A percentile compares a stretch with the other conserved stretches of the same genome.
phyloP scores from a whole-genome alignment of 2,797 vertebrate species.

The Atherinosoma microstoma region DNA sequence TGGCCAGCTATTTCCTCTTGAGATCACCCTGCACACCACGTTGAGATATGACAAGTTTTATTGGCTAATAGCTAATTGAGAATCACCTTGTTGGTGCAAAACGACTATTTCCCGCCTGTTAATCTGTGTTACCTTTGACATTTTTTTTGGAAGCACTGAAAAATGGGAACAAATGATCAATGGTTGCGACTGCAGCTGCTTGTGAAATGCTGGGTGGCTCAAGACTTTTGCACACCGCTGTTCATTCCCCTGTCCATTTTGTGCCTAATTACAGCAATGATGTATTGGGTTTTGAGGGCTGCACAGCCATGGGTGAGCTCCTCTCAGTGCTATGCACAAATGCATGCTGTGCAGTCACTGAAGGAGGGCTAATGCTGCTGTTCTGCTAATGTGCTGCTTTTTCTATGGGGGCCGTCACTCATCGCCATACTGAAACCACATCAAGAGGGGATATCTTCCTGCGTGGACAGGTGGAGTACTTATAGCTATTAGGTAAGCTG shows the following conservation, averaged over 20 bases:
- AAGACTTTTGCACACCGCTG: not conserved
- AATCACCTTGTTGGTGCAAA: not conserved
- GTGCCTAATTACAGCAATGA: slow-evolving; percentile 4
- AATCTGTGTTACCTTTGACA: not conserved
- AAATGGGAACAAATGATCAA: not conserved
- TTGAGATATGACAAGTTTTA: not conserved
- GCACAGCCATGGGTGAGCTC: slow-evolving; percentile 6
- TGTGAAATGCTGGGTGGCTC: not conserved
- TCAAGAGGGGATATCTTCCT: not conserved
- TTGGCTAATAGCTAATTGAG: not conserved
- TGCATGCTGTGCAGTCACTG: slow-evolving; percentile 1
- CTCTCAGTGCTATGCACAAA: slow-evolving; percentile 2
- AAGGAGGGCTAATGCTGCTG: slow-evolving; percentile 9
- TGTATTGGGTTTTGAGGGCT: slow-evolving; percentile 1
- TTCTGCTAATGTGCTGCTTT: slow-evolving; percentile 12
- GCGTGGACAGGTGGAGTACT: not conserved
- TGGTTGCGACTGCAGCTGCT: not conserved
- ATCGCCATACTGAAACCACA: slow-evolving; percentile 2
- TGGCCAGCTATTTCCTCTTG: not conserved
- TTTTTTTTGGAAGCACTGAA: not conserved
- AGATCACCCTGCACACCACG: not conserved
- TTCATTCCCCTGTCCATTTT: not conserved
- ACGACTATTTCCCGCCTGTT: not conserved
- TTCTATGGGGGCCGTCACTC: slow-evolving; percentile 6
- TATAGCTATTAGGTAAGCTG: slow-evolving; percentile 1